Evolutionary conservation across 2,888 invertebrate genomes (phyloP), one percentile per base, ranked within the genome.

Genomic region (Dasysyrphus albostriatus): DNA sequence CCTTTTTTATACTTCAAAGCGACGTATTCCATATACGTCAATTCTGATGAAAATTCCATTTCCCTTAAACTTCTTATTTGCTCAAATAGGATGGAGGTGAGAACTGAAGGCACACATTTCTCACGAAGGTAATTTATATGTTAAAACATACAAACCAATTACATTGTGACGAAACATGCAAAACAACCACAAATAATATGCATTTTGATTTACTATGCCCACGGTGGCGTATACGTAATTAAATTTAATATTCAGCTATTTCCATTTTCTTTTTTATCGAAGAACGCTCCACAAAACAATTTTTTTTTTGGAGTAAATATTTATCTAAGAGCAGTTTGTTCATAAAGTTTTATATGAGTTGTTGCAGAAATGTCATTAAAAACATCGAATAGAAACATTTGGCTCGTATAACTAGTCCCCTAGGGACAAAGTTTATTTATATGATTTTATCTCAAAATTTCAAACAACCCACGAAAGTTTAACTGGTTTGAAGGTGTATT

Each of bases 181-280:
- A 29, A 29, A 32, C 0, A n/a, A 54, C 29, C 54, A 14, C 51
- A 54, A 7, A 29, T 24, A 51, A 12, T 51, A 54, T 54, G 14
- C 7, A 24, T 24, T 24, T 24, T 8, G 4, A 61, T 19, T 32
- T 14, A 29, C 3, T 32, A 4, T 2, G 19, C 0, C 9, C 49
- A 67, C 54, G 51, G 29, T 42, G 74, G 39, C 63, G 63, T 63
- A 74, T 54, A 54, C 54, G 54, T 63, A 42, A 74, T 42, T 47
- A 32, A 54, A 67, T 67, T 63, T 32, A 0, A n/a, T 29, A 10
- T 5, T 29, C 44, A 9, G 3, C 12, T 14, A 29, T 54, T 29
- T 29, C 14, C 14, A 29, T 8, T 54, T 14, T 54, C 6, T 54
- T 54, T 54, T 8, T 14, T 54, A 14, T 54, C 29, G 24, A 24